Base-by-base conservation (phyloP, 2,888 invertebrate species). In the Neoascia interrupta region DNA sequence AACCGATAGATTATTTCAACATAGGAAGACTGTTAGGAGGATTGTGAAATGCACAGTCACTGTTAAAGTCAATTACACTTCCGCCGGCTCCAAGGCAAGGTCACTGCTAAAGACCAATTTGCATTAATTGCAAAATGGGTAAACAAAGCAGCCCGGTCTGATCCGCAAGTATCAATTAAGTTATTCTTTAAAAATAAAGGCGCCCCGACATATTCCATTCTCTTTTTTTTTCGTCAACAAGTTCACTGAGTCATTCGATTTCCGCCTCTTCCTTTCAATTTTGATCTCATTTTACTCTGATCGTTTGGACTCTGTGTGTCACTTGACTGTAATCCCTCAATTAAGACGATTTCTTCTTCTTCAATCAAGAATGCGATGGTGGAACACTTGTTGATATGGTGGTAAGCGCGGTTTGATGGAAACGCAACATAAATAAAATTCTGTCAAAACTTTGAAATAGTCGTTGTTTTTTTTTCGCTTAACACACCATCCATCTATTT, bases 51-150 rank as follows among this genome's bases (percentile, higher is more conserved):
- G n/a, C n/a, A n/a, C n/a, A n/a, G n/a, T n/a, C n/a, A n/a, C n/a
- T n/a, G n/a, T n/a, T n/a, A n/a, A n/a, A n/a, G n/a, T n/a, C n/a
- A n/a, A n/a, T n/a, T n/a, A n/a, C n/a, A n/a, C n/a, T n/a, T n/a
- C n/a, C n/a, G n/a, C n/a, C n/a, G n/a, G n/a, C n/a, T n/a, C n/a
- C n/a, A n/a, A n/a, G n/a, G n/a, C 76, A 79, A 79, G 76, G 76
- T 79, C 73, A 72, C 51, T 18, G 26, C 39, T 11, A 47, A 26
- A 31, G 31, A 36, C 39, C 34, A 66, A 72, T 66, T 66, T 56
- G 66, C 58, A 73, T 79, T 72, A 79, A 72, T 72, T 72, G 73
- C 47, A 79, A 66, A 79, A 79, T 73, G 73, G 76, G 76, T 72
- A 73, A 79, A 79, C 72, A 79, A 60, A 79, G 31, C 68, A 60